phyloP scores from a whole-genome alignment of 2,797 vertebrate species.

The Lagocephalus sceleratus region DNA sequence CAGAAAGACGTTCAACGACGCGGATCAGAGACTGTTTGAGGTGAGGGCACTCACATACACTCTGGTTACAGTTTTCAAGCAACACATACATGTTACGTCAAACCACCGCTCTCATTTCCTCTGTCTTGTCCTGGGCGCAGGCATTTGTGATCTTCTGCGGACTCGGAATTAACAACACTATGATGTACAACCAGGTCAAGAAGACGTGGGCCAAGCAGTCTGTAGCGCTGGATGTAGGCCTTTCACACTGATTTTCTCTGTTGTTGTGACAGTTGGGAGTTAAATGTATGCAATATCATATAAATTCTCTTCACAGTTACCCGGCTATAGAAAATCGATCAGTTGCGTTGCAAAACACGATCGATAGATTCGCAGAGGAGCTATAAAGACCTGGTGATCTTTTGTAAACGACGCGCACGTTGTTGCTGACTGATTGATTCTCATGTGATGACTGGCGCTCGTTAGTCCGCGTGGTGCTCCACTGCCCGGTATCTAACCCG shows the following conservation, averaged over 20 bases:
- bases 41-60: conserved; percentile 35
- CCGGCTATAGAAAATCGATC: neutral
- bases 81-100: neutral
- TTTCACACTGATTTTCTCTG: neutral
- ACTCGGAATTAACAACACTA: conserved; percentile 83
- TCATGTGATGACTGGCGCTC: conserved; percentile 5
- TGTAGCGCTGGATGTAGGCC: conserved; percentile 79
- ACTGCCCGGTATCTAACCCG: conserved; percentile 42
- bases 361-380: neutral
- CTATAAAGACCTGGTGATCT: neutral
- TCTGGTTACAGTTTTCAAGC: neutral
- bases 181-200: conserved; percentile 85
- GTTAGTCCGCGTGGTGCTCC: conserved; percentile 28
- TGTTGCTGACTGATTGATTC: conserved; percentile 2
- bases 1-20: conserved; percentile 81
- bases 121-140: conserved; percentile 39
- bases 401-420: neutral
- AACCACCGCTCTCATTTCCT: neutral
- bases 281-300: neutral
- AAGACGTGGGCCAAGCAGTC: conserved; percentile 84
- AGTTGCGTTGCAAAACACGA: neutral
- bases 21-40: conserved; percentile 83
- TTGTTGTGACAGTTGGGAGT: too few relatives aligned
- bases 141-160: conserved; percentile 84
- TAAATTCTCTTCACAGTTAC: neutral